Conservation (phyloP, 2,888 invertebrate genomes). For the Apamea sordens region DNA sequence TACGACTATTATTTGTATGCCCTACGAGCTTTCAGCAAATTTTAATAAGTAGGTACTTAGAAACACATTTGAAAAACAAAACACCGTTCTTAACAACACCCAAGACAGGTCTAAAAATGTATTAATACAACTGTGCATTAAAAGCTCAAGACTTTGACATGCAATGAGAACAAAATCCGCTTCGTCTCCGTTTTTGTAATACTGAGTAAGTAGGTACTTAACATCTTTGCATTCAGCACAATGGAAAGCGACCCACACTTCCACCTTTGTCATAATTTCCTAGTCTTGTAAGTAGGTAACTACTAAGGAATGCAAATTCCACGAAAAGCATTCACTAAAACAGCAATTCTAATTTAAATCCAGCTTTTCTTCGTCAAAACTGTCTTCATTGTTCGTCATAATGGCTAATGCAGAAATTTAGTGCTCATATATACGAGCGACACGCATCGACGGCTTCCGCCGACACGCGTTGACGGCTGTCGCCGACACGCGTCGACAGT, state of each 20-base stretch:
- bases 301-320: slow-evolving; percentile 70
- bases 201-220: not conserved
- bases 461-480: not conserved
- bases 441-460: no score
- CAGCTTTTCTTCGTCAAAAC: slow-evolving; percentile 21
- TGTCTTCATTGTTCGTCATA: slow-evolving; percentile 2
- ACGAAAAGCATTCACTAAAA: slow-evolving; percentile 65
- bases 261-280: slow-evolving; percentile 57
- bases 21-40: not conserved
- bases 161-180: not conserved
- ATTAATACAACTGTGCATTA: not conserved
- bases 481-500: not conserved
- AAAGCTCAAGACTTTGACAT: not conserved
- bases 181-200: not conserved
- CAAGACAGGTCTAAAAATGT: not conserved
- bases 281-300: slow-evolving; percentile 31
- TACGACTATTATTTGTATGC: not conserved
- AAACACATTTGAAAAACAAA: not conserved
- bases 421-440: not conserved
- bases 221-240: slow-evolving; percentile 31
- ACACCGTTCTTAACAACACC: not conserved
- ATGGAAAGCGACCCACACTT: slow-evolving; percentile 13
- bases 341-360: slow-evolving; percentile 65
- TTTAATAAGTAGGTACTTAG: not conserved
- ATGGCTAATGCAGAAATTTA: not conserved